These are phyloP conservation scores for Malurus alboscapulatus DNA, from an alignment of 2,113 vertebrate genomes.

Conservation along the genomic window DNA sequence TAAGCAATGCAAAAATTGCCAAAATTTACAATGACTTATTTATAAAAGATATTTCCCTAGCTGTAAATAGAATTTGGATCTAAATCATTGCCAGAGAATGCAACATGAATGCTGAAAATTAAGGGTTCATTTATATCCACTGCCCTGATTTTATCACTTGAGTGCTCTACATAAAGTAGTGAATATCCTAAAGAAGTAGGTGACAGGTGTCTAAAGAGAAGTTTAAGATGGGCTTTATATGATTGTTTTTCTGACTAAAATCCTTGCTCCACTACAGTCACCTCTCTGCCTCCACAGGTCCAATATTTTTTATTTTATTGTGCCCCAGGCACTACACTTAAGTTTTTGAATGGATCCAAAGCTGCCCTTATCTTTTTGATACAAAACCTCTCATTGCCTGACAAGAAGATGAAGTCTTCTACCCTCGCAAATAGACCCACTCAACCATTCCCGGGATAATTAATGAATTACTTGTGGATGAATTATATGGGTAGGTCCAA, in stretches of 20 bases:
- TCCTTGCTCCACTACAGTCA: background rate
- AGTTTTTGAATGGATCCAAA: background rate
- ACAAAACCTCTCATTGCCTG: background rate
- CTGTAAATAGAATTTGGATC: constrained; percentile 59
- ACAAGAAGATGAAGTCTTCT: background rate
- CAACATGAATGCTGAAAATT: constrained; percentile 34
- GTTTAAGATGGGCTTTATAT: background rate
- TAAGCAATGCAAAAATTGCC: constrained; percentile 32
- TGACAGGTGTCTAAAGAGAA: background rate
- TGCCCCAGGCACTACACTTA: background rate
- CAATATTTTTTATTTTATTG: constrained; percentile 4
- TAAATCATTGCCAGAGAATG: constrained; percentile 19
- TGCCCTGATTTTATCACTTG: background rate
- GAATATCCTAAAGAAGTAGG: background rate
- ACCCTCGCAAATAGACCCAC: background rate
- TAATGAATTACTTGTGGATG: background rate
- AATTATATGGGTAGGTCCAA: background rate
- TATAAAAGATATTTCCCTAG: constrained; percentile 38
- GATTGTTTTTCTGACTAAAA: background rate
- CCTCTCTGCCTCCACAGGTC: background rate
- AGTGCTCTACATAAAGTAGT: background rate
- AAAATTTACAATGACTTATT: constrained; percentile 46
- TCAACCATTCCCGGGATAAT: background rate
- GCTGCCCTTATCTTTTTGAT: background rate
- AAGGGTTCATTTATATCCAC: background rate